phyloP scores from a whole-genome alignment of 2,888 invertebrate species.

The Cantharis rustica region DNA sequence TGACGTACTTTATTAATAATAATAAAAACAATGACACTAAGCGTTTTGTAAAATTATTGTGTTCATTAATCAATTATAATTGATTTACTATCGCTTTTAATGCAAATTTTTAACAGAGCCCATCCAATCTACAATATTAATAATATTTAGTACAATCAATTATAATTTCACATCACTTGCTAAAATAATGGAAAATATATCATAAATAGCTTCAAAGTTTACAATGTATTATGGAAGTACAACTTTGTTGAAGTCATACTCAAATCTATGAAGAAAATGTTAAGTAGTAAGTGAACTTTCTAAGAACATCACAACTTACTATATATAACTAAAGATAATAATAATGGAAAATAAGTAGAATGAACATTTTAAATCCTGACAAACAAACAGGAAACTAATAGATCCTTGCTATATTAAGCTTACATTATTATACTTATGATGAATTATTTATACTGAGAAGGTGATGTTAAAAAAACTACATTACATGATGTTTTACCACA shows the following conservation, averaged over 20 bases:
- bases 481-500: neutral
- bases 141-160: neutral
- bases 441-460: neutral
- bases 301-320: neutral
- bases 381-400: neutral
- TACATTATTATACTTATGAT: neutral
- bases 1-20: slow-evolving; percentile 32
- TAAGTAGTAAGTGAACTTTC: slow-evolving; percentile 11
- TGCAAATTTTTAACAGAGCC: neutral
- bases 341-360: neutral
- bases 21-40: slow-evolving; percentile 31
- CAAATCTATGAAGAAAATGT: slow-evolving; percentile 16
- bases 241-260: slow-evolving; percentile 21
- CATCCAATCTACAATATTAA: neutral
- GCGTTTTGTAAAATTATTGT: slow-evolving; percentile 26
- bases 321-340: neutral
- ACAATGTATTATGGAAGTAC: slow-evolving; percentile 17
- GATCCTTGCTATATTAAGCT: neutral
- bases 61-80: slow-evolving; percentile 27
- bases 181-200: slow-evolving; percentile 20
- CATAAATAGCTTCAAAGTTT: slow-evolving; percentile 22
- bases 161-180: neutral
- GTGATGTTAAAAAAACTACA: neutral
- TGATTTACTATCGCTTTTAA: slow-evolving; percentile 18
- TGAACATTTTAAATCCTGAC: neutral